Evolutionary conservation across 2,888 invertebrate species (phyloP).

Genomic region (Tinea trinotella): DNA sequence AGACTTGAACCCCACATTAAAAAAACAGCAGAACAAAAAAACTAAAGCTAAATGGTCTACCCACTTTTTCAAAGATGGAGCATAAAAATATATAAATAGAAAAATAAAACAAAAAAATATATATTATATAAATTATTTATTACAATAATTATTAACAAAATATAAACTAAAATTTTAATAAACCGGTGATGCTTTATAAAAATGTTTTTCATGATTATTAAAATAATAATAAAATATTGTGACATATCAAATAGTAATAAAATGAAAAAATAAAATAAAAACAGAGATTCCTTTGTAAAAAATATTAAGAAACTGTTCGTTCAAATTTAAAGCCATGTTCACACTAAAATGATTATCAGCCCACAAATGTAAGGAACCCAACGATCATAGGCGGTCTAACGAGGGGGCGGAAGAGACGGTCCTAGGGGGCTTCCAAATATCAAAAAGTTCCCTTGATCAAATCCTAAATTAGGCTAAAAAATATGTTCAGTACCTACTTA

Average conservation of each 20-base stretch:
- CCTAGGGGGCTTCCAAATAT: too few species aligned
- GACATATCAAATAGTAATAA: constrained; percentile 29
- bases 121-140: constrained; percentile 49
- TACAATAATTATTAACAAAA: constrained; percentile 60
- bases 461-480: too few species aligned
- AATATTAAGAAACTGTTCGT: constrained; percentile 25
- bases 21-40: constrained; percentile 27
- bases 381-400: too few species aligned
- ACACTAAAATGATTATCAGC: constrained; percentile 34
- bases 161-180: constrained; percentile 28
- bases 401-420: too few species aligned
- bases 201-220: too few species aligned
- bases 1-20: neutral
- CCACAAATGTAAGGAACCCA: too few species aligned
- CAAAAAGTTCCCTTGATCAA: too few species aligned
- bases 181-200: constrained; percentile 18
- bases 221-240: constrained; percentile 36
- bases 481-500: too few species aligned
- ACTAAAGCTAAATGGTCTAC: too few species aligned
- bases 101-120: constrained; percentile 55
- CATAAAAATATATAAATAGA: constrained; percentile 27
- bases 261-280: constrained; percentile 22
- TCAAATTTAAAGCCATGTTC: constrained; percentile 40
- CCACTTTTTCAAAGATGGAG: constrained; percentile 34
- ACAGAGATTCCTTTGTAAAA: constrained; percentile 45